These are phyloP conservation scores for Periophthalmus modestus DNA, from an alignment of 2,113 vertebrate genomes.

Conservation along the genomic window DNA sequence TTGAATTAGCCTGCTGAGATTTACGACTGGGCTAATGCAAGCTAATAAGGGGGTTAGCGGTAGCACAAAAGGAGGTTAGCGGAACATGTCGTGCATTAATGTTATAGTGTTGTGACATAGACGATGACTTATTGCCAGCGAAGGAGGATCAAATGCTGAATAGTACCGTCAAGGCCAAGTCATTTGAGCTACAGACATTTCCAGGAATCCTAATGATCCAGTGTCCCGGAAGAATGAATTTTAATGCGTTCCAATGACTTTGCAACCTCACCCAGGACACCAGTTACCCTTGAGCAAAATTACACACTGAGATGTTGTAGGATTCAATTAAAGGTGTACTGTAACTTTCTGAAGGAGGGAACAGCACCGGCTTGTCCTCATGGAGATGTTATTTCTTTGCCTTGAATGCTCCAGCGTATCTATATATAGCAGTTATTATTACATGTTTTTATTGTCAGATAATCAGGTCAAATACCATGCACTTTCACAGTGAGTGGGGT, in stretches of 20 bases:
- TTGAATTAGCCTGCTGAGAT: slow-evolving; percentile 13
- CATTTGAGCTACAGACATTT: neutral
- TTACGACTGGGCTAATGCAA: slow-evolving; percentile 22
- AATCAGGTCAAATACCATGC: no score
- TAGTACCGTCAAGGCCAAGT: neutral
- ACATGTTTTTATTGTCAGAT: no score
- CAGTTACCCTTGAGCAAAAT: neutral
- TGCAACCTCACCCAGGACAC: neutral
- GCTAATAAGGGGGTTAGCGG: slow-evolving; percentile 9
- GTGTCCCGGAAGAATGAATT: no score
- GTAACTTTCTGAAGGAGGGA: no score
- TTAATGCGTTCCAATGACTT: neutral
- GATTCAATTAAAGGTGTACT: neutral
- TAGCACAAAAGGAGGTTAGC: neutral
- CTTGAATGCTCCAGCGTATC: no score
- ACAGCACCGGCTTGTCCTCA: no score
- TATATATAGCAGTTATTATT: no score
- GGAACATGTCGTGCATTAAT: slow-evolving; percentile 14
- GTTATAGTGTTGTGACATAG: slow-evolving; percentile 12
- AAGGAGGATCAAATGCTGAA: neutral
- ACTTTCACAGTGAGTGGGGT: no score
- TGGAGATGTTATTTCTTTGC: no score
- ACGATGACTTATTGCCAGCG: neutral
- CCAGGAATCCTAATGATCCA: neutral
- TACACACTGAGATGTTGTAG: no score